A percentile compares a stretch with the other conserved stretches of the same genome.
phyloP scores from a whole-genome alignment of 1,140 invertebrate species.

The Araneus ventricosus region DNA sequence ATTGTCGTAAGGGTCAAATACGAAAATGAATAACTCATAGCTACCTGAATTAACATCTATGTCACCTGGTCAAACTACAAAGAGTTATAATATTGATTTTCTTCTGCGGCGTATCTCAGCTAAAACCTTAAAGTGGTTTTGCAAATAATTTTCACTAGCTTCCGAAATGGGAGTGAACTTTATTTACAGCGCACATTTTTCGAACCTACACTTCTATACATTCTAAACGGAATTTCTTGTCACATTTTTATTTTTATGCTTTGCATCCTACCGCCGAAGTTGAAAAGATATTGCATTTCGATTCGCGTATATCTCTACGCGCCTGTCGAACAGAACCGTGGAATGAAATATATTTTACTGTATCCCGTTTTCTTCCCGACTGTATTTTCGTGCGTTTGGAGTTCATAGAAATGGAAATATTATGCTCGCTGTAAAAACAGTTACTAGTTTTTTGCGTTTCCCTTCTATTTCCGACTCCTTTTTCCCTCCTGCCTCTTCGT shows the following conservation, averaged over 20 bases:
- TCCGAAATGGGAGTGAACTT: not conserved
- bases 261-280: not conserved
- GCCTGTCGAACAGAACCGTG: too few relatives aligned
- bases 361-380: constrained; percentile 27
- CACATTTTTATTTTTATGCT: not conserved
- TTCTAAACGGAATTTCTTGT: constrained; percentile 23
- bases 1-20: too few relatives aligned
- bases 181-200: not conserved
- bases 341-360: not conserved
- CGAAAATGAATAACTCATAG: too few relatives aligned
- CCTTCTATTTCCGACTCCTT: not conserved
- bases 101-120: too few relatives aligned
- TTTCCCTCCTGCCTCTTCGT: not conserved
- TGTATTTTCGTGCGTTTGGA: not conserved
- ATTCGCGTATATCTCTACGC: not conserved
- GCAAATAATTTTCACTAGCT: constrained; percentile 34
- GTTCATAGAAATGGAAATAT: constrained; percentile 11
- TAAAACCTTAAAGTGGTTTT: constrained; percentile 23
- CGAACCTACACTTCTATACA: not conserved
- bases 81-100: too few relatives aligned
- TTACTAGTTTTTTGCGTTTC: not conserved
- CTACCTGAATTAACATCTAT: not conserved
- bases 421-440: constrained; percentile 12
- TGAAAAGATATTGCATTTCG: constrained; percentile 49
- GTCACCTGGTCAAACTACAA: too few relatives aligned